Evolutionary conservation across 2,113 vertebrate genomes (phyloP), one percentile per base, ranked within the genome.

Genomic region (Scalopus aquaticus): DNA sequence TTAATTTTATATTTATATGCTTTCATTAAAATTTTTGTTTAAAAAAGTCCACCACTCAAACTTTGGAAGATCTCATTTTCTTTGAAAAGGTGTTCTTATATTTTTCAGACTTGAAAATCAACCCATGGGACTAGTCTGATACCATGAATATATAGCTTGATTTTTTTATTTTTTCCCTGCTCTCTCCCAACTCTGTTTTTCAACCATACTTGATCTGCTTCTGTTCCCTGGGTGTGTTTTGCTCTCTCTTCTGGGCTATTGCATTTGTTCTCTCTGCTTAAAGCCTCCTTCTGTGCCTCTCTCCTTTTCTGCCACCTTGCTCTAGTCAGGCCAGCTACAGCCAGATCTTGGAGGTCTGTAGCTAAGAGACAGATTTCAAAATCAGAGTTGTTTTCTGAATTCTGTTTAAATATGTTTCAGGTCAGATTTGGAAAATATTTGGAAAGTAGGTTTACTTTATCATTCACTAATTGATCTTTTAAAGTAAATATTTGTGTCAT

Each of bases 71-170:
- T 24, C 49, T 24, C 24, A 70, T 78, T 85, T 94, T 85, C 6
- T 82, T 90, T 90, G 80, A 42, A 85, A 72, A 54, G 28, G 2
- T 76, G 20, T 78, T 39, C 35, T 69, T 76, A 4, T 74, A 28
- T 39, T 49, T 78, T 49, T 85, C n/a, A 78, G 35, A 42, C 70
- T 42, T 90, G 79, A 94, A 79, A 85, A 85, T n/a, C 72, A 85
- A 85, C 42, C 30, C 22, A 84, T 16, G 77, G 16, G 60, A 35
- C 46, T 84, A 20, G 70, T 56, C 37, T 58, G 35, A 74, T 64
- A 13, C 69, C 30, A n/a, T 77, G 20, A 39, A 11, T 73, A 37
- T 56, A 35, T 24, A 79, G 72, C 72, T 30, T 37, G 46, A 19
- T 6, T 10, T 22, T 70, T 90, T 78, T 79, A 35, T 22, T 85